Evolutionary conservation across 2,888 invertebrate genomes (phyloP), one percentile per base, ranked within the genome.

Genomic region (Lithodes maja): DNA sequence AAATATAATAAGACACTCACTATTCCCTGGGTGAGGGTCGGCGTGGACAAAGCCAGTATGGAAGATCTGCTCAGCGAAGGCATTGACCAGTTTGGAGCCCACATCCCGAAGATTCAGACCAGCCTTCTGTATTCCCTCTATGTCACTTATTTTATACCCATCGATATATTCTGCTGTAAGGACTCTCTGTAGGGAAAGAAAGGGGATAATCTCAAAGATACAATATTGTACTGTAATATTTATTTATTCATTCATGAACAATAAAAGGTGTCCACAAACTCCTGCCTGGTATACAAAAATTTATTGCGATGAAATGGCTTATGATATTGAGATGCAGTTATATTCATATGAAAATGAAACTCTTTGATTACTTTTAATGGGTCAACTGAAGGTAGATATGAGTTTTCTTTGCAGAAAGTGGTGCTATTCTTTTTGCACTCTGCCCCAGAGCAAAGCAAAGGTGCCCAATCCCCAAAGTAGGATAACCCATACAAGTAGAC

Each of bases 1-100:
- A 33, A 33, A 33, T 33, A 33, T 33, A 33, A 33, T 33, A 33
- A n/a, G 7, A 54, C 49, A 88, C 93, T 93, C 93, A 96, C 96
- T 94, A 93, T 96, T 97, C 93, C 97, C 97, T 74, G 97, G 96
- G 94, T 97, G 97, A 2, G 97, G 97, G 94, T 97, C 97, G 49
- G 96, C 97, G 93, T 97, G 97, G 2, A 97, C 96, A 94, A 97
- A 97, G 3, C 97, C 97, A 3, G 96, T 95, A 92, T 95, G 95
- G 93, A 97, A 97, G 89, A 97, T 96, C 94, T 97, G 97, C 93
- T 96, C 95, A 0, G 96, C 95, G 94, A 97, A 97, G 85, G 95
- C 94, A 92, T 94, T 94, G 88, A 96, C 95, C 68, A 97, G 93
- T 93, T 97, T 97, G 74, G 93, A 93, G 93, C 96, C 96, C 61